Conservation (phyloP, 2,888 invertebrate species). For the Cephus pygmeus region DNA sequence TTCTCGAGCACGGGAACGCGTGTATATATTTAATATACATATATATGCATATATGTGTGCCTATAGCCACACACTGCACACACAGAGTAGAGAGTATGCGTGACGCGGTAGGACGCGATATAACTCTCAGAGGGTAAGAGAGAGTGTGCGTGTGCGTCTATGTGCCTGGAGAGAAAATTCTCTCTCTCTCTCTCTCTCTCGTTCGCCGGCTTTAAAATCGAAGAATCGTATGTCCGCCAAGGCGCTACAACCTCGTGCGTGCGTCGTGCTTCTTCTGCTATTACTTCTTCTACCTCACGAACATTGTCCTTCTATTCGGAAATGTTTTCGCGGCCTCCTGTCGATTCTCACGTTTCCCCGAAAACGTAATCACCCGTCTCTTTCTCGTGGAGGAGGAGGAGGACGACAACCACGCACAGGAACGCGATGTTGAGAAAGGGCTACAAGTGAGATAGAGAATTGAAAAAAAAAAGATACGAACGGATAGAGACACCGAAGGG, state of each 20-base stretch:
- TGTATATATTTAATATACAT: background rate
- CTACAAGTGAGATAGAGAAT: background rate
- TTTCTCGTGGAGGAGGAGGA: background rate
- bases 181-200: constrained; percentile 20
- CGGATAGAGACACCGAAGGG: background rate
- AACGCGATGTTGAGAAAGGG: background rate
- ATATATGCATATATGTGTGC: constrained; percentile 9
- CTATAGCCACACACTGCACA: background rate
- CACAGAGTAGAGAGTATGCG: background rate
- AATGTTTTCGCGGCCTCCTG: background rate
- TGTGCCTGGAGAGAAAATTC: constrained; percentile 15
- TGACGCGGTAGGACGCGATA: background rate
- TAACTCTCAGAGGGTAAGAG: background rate
- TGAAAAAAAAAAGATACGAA: background rate
- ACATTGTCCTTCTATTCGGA: background rate
- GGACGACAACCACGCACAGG: background rate
- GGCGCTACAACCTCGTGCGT: background rate
- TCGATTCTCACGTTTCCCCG: background rate
- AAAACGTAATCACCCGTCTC: background rate
- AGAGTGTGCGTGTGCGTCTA: constrained; percentile 1
- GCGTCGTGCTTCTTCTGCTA: background rate
- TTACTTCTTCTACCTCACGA: background rate
- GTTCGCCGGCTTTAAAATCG: constrained; percentile 10
- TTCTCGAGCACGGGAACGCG: background rate
- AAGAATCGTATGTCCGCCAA: background rate